A percentile compares a stretch with the other conserved stretches of the same genome.
Evolutionary conservation across 2,888 invertebrate species (phyloP).

Genomic region (Orchesellides sinensis): DNA sequence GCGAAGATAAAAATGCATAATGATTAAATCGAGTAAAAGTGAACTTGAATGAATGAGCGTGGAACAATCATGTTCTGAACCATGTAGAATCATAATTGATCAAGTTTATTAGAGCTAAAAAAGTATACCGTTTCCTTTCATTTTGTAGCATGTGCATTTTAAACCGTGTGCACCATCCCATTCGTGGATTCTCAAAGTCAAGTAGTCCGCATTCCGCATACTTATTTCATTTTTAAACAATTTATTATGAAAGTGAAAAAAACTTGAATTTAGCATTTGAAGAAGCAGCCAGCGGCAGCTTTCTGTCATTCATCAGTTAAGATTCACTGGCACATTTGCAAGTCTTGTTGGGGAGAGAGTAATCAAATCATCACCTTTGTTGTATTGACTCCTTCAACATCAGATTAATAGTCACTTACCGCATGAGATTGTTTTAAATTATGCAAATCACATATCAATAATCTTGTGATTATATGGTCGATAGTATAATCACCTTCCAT

Average conservation of each 20-base stretch:
- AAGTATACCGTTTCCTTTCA: too few species aligned
- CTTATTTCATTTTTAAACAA: background rate
- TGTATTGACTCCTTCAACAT: too few species aligned
- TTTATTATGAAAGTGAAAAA: slow-evolving; percentile 6
- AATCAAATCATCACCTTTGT: slow-evolving; percentile 8
- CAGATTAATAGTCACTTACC: too few species aligned
- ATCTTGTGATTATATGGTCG: background rate
- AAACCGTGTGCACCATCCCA: background rate
- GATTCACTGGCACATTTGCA: too few species aligned
- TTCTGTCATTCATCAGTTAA: background rate
- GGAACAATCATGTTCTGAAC: slow-evolving; percentile 9
- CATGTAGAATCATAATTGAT: slow-evolving; percentile 7
- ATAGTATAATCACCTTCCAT: background rate
- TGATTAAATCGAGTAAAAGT: slow-evolving; percentile 20
- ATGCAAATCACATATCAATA: background rate
- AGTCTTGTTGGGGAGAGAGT: too few species aligned
- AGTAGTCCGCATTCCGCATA: background rate
- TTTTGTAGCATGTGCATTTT: too few species aligned
- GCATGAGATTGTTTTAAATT: background rate
- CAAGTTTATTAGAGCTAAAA: slow-evolving; percentile 36
- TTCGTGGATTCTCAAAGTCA: background rate
- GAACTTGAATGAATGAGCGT: slow-evolving; percentile 29
- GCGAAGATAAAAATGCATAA: background rate
- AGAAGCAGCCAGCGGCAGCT: too few species aligned
- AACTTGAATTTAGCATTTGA: slow-evolving; percentile 2